phyloP scores from a whole-genome alignment of 2,888 invertebrate species.

The Hemaris fuciformis region DNA sequence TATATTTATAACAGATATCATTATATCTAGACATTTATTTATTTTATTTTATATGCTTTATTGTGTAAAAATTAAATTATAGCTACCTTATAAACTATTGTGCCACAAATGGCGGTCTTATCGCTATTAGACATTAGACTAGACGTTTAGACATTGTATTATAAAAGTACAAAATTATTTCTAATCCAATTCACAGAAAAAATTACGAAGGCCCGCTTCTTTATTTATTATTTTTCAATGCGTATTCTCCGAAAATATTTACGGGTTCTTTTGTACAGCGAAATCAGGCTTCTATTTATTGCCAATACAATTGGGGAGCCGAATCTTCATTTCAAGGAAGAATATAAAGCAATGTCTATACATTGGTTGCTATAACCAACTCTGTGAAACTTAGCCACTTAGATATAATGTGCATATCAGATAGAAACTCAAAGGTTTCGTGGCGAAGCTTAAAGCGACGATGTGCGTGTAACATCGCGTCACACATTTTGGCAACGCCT shows the following conservation, averaged over 20 bases:
- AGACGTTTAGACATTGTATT: too few species aligned
- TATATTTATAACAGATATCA: too few species aligned
- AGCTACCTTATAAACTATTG: too few species aligned
- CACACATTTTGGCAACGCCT: conserved; percentile 66
- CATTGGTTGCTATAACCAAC: background rate
- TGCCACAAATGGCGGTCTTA: too few species aligned
- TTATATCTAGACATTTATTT: too few species aligned
- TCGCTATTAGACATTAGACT: too few species aligned
- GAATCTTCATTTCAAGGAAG: background rate
- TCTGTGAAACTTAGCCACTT: background rate
- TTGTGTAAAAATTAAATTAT: too few species aligned
- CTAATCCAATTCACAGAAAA: too few species aligned
- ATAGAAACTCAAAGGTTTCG: background rate
- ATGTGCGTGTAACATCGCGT: conserved; percentile 48
- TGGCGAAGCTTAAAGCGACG: conserved; percentile 32
- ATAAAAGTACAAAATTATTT: too few species aligned
- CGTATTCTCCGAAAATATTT: background rate
- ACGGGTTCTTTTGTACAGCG: background rate
- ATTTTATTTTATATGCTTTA: too few species aligned
- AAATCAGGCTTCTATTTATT: too few species aligned
- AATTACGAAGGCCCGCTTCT: background rate
- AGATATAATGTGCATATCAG: background rate
- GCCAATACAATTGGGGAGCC: too few species aligned
- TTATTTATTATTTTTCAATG: background rate
- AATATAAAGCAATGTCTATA: background rate